Evolutionary conservation across 2,797 vertebrate genomes (phyloP), one percentile per base, ranked within the genome.

Genomic region (Sebastes steindachneri): DNA sequence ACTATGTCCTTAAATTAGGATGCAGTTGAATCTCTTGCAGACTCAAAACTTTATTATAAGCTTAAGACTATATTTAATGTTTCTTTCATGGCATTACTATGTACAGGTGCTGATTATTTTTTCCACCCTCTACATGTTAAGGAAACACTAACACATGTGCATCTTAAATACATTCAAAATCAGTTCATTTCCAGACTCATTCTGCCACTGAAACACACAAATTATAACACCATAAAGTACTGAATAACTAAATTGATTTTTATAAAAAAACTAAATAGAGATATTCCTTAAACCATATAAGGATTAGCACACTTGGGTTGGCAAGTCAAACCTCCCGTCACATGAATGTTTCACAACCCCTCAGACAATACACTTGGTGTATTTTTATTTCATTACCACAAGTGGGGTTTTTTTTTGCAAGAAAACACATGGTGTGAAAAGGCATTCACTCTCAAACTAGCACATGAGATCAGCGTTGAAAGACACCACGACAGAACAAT

Each of bases 321-420:
- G 51, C 29, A 26, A 37, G 21, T 68, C 71, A 76, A 55, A 51
- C 7, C 17, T 15, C 31, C 53, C 2, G 2, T 66, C 3, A 4
- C 57, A 75, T 68, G 14, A 74, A 77, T 59, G 70, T 87, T 85
- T 84, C 28, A 66, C 72, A 84, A 67, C 21, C 14, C 54, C 26
- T 66, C 53, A 21, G 64, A 85, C 63, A 75, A 78, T 53, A 70
- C 51, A 64, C 41, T 21, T 7, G 7, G 41, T 75, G 72, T 69
- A 55, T 82, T 80, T 82, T 82, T 48, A 54, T 70, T 68, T 29
- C n/a, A 73, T 73, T 63, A 68, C 28, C 23, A 76, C 9, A n/a
- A 10, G 5, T n/a, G 48, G 8, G 8, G 0, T 7, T 45, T 62
- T n/a, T 25, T 7, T 17, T 9, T 28, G 1, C 51, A 59, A 68